These are phyloP conservation scores for Callyntrura sp. DNA, from an alignment of 2,888 invertebrate genomes.

Conservation along the genomic window DNA sequence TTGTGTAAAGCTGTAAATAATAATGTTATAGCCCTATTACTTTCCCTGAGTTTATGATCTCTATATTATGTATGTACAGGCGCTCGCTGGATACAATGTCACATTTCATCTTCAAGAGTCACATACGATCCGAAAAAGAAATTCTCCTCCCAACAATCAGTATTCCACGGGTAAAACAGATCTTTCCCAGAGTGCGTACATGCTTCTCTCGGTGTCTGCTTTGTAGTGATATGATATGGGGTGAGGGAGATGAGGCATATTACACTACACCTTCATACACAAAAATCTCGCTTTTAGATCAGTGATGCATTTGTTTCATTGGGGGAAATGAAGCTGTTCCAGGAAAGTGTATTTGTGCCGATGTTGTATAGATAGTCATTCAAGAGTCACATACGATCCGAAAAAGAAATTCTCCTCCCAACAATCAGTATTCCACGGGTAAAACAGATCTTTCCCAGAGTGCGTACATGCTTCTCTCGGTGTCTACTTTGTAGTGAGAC, in stretches of 20 bases:
- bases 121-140: not conserved
- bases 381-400: not conserved
- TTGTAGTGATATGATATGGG: not conserved
- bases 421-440: constrained; percentile 14
- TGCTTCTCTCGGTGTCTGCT: too few species aligned
- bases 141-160: not conserved
- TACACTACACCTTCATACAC: not conserved
- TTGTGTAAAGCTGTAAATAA: constrained; percentile 41
- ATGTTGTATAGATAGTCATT: too few species aligned
- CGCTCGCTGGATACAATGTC: not conserved
- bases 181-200: not conserved
- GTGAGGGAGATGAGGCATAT: not conserved
- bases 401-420: not conserved
- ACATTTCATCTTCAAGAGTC: constrained; percentile 34
- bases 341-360: not conserved
- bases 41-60: constrained; percentile 5
- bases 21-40: not conserved
- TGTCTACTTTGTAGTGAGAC: not conserved
- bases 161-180: constrained; percentile 12
- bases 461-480: not conserved
- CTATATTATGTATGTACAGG: not conserved
- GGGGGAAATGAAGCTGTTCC: not conserved
- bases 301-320: constrained; percentile 13
- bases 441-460: not conserved
- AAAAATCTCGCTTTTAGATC: constrained; percentile 3